Evolutionary conservation across 2,888 invertebrate genomes (phyloP).

Genomic region (Nomada fabriciana): DNA sequence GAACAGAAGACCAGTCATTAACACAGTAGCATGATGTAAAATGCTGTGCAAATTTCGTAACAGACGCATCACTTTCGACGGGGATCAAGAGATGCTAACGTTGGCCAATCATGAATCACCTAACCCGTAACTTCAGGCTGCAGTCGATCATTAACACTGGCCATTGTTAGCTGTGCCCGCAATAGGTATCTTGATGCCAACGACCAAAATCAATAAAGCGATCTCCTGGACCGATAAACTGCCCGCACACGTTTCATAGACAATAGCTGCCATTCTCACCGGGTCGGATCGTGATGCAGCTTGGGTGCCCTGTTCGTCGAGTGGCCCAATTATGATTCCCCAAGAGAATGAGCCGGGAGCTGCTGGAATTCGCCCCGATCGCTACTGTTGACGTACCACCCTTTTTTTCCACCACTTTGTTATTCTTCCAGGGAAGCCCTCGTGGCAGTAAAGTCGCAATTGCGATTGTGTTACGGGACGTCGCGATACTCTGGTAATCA

Average conservation of each 20-base stretch:
- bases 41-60: background rate
- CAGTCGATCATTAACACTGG: conserved; percentile 73
- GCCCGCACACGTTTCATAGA: conserved; percentile 54
- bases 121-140: conserved; percentile 35
- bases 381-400: conserved; percentile 1
- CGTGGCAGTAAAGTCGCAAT: background rate
- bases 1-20: background rate
- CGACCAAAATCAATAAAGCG: conserved; percentile 79
- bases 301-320: conserved; percentile 11
- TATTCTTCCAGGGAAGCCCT: conserved; percentile 3
- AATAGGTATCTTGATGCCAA: conserved; percentile 77
- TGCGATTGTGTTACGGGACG: background rate
- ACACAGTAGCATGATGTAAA: background rate
- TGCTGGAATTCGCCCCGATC: conserved; percentile 8
- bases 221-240: conserved; percentile 56
- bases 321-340: conserved; percentile 43
- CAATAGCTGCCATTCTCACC: conserved; percentile 60
- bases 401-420: background rate
- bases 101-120: conserved; percentile 31
- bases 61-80: background rate
- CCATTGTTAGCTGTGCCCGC: conserved; percentile 74
- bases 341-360: conserved; percentile 1
- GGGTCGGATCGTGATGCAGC: conserved; percentile 47
- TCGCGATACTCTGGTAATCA: conserved; percentile 23
- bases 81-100: conserved; percentile 7